Conservation (phyloP, 2,888 invertebrate genomes). For the Trachelus troglodyta region DNA sequence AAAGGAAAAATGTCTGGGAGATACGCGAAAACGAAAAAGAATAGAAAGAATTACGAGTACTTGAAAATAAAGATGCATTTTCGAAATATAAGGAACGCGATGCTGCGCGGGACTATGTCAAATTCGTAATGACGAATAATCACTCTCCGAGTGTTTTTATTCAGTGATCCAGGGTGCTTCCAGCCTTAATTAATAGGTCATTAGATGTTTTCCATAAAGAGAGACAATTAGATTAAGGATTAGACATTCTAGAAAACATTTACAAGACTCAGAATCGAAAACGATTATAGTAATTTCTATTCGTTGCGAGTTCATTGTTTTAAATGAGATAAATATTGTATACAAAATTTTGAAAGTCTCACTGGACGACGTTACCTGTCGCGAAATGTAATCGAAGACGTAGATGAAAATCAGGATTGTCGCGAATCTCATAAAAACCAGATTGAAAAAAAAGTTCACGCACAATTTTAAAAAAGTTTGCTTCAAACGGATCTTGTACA, state of each 20-base stretch:
- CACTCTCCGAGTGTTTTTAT: constrained; percentile 24
- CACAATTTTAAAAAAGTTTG: neutral
- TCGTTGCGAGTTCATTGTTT: neutral
- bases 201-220: constrained; percentile 30
- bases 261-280: constrained; percentile 36
- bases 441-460: neutral
- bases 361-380: neutral
- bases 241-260: constrained; percentile 25
- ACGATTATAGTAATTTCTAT: constrained; percentile 2
- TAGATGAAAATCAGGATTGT: neutral
- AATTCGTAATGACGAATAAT: neutral
- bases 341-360: constrained; percentile 7
- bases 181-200: constrained; percentile 35
- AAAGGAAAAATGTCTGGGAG: neutral
- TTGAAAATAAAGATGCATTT: neutral
- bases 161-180: constrained; percentile 64
- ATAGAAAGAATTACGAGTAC: neutral
- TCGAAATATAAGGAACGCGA: neutral
- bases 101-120: neutral
- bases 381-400: neutral
- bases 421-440: neutral
- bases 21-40: neutral
- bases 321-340: constrained; percentile 9
- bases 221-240: constrained; percentile 11
- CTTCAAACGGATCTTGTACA: no score